A percentile compares a stretch with the other conserved stretches of the same genome.
Evolutionary conservation across 1,140 invertebrate genomes (phyloP).

Genomic region (Anastrepha ludens): DNA sequence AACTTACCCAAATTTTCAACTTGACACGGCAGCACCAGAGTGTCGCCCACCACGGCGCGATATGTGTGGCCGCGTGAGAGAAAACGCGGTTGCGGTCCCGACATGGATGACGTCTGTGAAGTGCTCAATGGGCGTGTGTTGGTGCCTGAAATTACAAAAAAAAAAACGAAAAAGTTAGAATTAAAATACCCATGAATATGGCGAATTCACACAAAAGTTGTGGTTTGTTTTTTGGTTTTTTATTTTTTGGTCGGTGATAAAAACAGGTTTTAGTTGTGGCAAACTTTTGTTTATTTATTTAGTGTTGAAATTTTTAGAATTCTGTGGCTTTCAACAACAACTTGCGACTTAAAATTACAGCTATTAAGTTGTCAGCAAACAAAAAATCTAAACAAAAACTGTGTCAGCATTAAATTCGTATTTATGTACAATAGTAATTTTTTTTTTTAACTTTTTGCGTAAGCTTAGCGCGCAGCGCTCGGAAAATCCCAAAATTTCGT

Average conservation of each 20-base stretch:
- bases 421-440: no score
- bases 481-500: neutral
- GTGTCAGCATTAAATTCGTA: no score
- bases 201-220: no score
- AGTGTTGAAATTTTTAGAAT: slow-evolving; percentile 1
- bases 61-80: slow-evolving; percentile 84
- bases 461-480: neutral
- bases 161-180: slow-evolving; percentile 12
- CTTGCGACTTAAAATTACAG: neutral
- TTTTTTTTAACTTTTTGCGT: no score
- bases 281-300: slow-evolving; percentile 22
- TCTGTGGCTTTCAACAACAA: neutral
- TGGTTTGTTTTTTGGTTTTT: neutral
- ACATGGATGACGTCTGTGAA: slow-evolving; percentile 62
- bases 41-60: slow-evolving; percentile 84
- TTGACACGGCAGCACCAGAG: slow-evolving; percentile 83
- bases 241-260: neutral
- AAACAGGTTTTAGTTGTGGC: neutral
- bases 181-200: neutral
- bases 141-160: slow-evolving; percentile 61
- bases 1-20: slow-evolving; percentile 85
- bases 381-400: neutral
- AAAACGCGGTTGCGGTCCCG: slow-evolving; percentile 77
- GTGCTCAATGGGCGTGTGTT: slow-evolving; percentile 68
- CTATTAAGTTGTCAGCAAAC: neutral